phyloP scores from a whole-genome alignment of 2,888 invertebrate species.

The Steinernema hermaphroditum region DNA sequence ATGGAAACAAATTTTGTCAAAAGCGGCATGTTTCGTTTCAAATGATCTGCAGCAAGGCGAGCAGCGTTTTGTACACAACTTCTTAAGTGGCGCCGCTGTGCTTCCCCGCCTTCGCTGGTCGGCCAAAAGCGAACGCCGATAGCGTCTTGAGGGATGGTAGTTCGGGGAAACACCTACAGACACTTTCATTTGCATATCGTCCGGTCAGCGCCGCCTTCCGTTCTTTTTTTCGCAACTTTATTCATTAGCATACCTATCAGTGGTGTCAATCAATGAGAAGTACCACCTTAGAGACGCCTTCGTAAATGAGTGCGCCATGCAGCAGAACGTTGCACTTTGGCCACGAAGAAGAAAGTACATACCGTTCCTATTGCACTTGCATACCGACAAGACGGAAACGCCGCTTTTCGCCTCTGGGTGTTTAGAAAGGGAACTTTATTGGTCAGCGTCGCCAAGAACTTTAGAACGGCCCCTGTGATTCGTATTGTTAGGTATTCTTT shows the following conservation, averaged over 20 bases:
- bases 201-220: neutral
- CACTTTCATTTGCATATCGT: constrained; percentile 7
- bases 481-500: too few species aligned
- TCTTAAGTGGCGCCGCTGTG: constrained; percentile 29
- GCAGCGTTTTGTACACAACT: constrained; percentile 15
- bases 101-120: constrained; percentile 17
- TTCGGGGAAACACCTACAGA: constrained; percentile 22
- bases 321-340: neutral
- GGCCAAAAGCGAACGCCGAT: constrained; percentile 4
- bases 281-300: neutral
- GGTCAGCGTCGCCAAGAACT: too few species aligned
- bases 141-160: neutral
- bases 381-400: too few species aligned
- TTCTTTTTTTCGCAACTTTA: neutral
- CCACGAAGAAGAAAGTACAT: too few species aligned
- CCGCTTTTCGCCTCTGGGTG: too few species aligned
- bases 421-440: too few species aligned
- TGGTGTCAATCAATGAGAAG: neutral
- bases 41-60: constrained; percentile 16
- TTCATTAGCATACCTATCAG: constrained; percentile 8
- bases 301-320: neutral
- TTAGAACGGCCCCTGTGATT: too few species aligned
- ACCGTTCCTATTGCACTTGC: neutral
- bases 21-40: constrained; percentile 19
- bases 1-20: constrained; percentile 14